Conservation (phyloP, 2,797 vertebrate species). For the Amblyraja radiata region DNA sequence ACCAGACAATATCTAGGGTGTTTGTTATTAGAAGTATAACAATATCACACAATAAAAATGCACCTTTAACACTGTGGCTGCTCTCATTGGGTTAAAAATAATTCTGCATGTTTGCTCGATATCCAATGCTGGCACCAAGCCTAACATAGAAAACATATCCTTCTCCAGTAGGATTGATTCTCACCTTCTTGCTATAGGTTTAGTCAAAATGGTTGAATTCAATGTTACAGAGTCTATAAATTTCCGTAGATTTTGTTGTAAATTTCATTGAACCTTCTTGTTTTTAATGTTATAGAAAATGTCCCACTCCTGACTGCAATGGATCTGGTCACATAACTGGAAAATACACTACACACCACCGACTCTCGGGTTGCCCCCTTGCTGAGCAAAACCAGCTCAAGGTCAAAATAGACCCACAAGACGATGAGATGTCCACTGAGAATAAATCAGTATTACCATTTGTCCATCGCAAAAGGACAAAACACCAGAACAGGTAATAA, state of each 20-base stretch:
- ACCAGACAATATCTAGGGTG: no score
- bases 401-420: conserved; percentile 46
- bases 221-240: background rate
- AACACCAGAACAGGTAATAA: conserved; percentile 47
- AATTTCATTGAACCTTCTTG: background rate
- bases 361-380: conserved; percentile 38
- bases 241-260: background rate
- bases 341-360: conserved; percentile 42
- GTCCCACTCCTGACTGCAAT: conserved; percentile 43
- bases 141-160: no score
- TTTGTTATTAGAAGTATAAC: no score
- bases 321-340: conserved; percentile 45
- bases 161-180: no score
- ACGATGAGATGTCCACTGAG: conserved; percentile 47
- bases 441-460: conserved; percentile 48
- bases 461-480: conserved; percentile 49
- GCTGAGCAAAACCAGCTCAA: conserved; percentile 30
- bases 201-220: background rate
- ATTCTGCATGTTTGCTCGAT: no score
- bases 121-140: no score
- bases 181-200: no score
- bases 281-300: conserved; percentile 39
- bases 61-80: no score
- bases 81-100: no score
- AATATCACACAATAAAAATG: no score